Evolutionary conservation across 2,888 invertebrate species (phyloP), one percentile per base, ranked within the genome.

Genomic region (Ptychoptera albimana): DNA sequence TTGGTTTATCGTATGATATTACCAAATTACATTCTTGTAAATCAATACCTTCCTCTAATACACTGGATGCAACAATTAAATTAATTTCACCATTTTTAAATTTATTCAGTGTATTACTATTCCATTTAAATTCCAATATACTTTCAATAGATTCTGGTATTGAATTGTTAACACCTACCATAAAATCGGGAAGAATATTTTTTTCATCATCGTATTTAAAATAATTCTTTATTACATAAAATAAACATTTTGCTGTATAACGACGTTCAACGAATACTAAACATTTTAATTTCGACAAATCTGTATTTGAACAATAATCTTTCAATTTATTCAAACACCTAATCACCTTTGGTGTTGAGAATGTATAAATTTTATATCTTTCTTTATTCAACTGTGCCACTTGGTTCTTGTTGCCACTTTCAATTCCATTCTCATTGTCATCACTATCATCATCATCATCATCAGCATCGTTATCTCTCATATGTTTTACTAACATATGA

Each of bases 31-130:
- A 96, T 29, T 75, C 72, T 2, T 81, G 82, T 29, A 93, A 73
- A 61, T 93, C 91, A 8, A 92, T 74, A 0, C 92, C 92, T 66
- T 93, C 93, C 59, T 93, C 93, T 29, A 93, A 67, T 0, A 93
- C 84, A 57, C 80, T 81, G 0, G 93, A 82, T 1, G 82, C 73
- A 2, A 82, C 63, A 29, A 86, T 58, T 2, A 83, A 57, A 59
- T 87, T 87, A 6, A 70, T 61, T 31, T 71, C 64, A 8, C 74
- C 73, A 8, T 61, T 61, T 15, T 71, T 67, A 55, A 82, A 82
- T 34, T 72, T 68, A 13, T 66, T 55, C n/a, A 73, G 54, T 45
- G 63, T 62, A 41, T 53, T 45, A 12, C 50, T 55, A 8, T 53
- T 54, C 55, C 58, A 58, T 45, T 60, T 60, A 1, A 49, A 36